Conservation (phyloP, 2,797 vertebrate species). For the Acanthurus tractus region DNA sequence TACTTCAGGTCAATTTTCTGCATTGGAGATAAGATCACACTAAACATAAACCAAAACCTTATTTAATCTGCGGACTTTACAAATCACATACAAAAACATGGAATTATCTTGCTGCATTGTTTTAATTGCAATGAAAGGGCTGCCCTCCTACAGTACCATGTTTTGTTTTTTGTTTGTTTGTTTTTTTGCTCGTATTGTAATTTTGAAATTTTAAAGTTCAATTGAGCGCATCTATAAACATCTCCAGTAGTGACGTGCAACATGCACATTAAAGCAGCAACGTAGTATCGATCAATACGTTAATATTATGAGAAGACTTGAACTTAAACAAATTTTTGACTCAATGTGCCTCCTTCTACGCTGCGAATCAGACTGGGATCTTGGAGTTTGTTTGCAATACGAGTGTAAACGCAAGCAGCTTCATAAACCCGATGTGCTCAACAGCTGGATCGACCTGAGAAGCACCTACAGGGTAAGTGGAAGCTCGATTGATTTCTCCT, state of each 20-base stretch:
- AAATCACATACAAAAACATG: neutral
- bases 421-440: conserved; percentile 89
- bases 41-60: neutral
- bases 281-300: too few species aligned
- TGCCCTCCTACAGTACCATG: neutral
- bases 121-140: too few species aligned
- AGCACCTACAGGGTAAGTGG: conserved; percentile 91
- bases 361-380: conserved; percentile 92
- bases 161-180: neutral
- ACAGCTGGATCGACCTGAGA: conserved; percentile 95
- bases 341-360: neutral
- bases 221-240: too few species aligned
- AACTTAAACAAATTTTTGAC: neutral
- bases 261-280: too few species aligned
- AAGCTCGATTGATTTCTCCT: neutral
- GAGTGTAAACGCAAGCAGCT: conserved; percentile 97
- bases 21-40: neutral
- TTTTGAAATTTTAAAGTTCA: too few species aligned
- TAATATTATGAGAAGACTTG: neutral
- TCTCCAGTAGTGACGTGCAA: too few species aligned
- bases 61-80: neutral
- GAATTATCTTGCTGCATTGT: neutral
- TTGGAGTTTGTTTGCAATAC: conserved; percentile 94
- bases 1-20: neutral
- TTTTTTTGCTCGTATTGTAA: neutral